Evolutionary conservation across 2,113 vertebrate species (phyloP), one percentile per base, ranked within the genome.

Genomic region (Cololabis saira): DNA sequence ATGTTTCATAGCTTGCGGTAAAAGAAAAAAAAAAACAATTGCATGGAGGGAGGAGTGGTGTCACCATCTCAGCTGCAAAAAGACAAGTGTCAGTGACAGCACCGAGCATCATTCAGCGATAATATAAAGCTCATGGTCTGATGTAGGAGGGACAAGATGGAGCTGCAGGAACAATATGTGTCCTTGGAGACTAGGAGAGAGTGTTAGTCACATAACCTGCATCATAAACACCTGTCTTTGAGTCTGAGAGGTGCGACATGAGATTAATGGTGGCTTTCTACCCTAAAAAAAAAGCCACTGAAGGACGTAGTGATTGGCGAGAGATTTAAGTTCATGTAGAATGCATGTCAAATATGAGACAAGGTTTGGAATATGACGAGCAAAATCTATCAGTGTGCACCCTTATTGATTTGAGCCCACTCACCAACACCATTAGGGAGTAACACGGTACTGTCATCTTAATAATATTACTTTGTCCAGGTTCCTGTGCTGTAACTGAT

Each of bases 211-310:
- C 47, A 51, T 43, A 56, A 52, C 49, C 62, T 70, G 79, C 65
- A 75, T 79, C 70, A 50, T 71, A 81, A 75, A 71, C 79, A 62
- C 44, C 54, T 51, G 47, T 42, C 43, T 37, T 69, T 22, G 59
- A 69, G 55, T 27, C 22, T 87, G 78, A 58, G 81, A 80, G 70
- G 65, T 67, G 55, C 64, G 52, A 67, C n/a, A 3, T 16, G 61
- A 87, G 84, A 87, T 88, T 83, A 80, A 91, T 88, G 81, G 72
- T 19, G 50, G 75, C 48, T 58, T 81, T 79, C 53, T 66, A 49
- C 57, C 45, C 43, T 61, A 56, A 69, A 41, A 78, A n/a, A 50
- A 72, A 72, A 61, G 77, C 73, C 65, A 41, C 22, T 12, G 57
- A 68, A 67, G 70, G 43, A 58, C 2, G 0, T 5, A 8, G 44